phyloP scores from a whole-genome alignment of 2,113 vertebrate genomes.

The Phocoena phocoena region DNA sequence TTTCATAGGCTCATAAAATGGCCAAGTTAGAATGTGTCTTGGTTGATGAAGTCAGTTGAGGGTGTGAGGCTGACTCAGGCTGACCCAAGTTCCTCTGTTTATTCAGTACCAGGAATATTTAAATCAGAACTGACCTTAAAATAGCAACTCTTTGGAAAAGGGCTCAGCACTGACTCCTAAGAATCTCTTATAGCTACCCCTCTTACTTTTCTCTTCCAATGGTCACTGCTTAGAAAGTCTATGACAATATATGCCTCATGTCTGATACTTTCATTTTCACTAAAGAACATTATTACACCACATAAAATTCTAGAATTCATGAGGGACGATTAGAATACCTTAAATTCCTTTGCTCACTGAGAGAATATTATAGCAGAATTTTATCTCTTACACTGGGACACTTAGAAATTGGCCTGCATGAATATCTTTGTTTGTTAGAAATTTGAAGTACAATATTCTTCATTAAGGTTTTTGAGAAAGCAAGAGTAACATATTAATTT shows the following conservation, averaged over 20 bases:
- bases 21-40: constrained; percentile 72
- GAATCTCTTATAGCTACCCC: neutral
- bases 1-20: constrained; percentile 74
- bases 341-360: constrained; percentile 14
- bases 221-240: constrained; percentile 51
- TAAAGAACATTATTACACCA: constrained; percentile 8
- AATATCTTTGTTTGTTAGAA: constrained; percentile 35
- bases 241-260: neutral
- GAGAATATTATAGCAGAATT: constrained; percentile 37
- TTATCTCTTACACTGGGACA: constrained; percentile 14
- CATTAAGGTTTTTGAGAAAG: constrained; percentile 19
- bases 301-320: constrained; percentile 36
- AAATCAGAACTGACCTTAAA: constrained; percentile 81
- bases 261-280: constrained; percentile 41
- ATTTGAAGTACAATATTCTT: constrained; percentile 39
- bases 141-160: constrained; percentile 68
- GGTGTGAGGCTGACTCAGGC: constrained; percentile 80
- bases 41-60: constrained; percentile 80
- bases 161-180: constrained; percentile 64
- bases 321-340: constrained; percentile 25
- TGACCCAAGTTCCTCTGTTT: constrained; percentile 80
- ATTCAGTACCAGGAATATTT: constrained; percentile 82
- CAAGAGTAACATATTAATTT: constrained; percentile 28
- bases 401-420: neutral
- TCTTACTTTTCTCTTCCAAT: constrained; percentile 24